Percentiles rank a stretch among this genome's conserved stretches.
These are phyloP conservation scores for Cephus sareptanus DNA, from an alignment of 2,888 invertebrate genomes.

Conservation along the genomic window DNA sequence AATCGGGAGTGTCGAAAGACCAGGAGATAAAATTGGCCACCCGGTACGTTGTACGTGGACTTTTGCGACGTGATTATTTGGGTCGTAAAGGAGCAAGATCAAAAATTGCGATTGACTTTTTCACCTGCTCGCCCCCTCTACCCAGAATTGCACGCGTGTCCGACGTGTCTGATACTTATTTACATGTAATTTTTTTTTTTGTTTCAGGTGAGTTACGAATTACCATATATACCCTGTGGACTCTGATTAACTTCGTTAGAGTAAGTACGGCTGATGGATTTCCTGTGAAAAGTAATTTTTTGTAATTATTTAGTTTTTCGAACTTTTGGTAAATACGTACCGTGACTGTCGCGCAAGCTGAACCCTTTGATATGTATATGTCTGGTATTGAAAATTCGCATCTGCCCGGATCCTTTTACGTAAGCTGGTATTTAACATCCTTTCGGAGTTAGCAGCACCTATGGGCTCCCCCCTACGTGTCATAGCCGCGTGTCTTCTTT, in stretches of 20 bases:
- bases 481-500: background rate
- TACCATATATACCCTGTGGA: background rate
- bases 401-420: background rate
- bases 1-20: background rate
- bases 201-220: conserved; percentile 22
- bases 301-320: too few species aligned
- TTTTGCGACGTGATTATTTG: background rate
- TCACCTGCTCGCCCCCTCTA: background rate
- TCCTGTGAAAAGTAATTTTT: background rate
- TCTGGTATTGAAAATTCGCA: background rate
- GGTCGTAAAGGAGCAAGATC: background rate
- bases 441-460: background rate
- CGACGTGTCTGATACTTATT: background rate
- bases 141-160: too few species aligned
- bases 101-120: background rate
- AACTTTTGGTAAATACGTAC: background rate
- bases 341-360: background rate
- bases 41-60: background rate
- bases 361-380: background rate
- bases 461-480: background rate
- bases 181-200: conserved; percentile 2
- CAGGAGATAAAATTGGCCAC: background rate
- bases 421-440: background rate
- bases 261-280: background rate
- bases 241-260: background rate